Conservation (phyloP, 2,888 invertebrate genomes). For the Phrixothrix hirtus region DNA sequence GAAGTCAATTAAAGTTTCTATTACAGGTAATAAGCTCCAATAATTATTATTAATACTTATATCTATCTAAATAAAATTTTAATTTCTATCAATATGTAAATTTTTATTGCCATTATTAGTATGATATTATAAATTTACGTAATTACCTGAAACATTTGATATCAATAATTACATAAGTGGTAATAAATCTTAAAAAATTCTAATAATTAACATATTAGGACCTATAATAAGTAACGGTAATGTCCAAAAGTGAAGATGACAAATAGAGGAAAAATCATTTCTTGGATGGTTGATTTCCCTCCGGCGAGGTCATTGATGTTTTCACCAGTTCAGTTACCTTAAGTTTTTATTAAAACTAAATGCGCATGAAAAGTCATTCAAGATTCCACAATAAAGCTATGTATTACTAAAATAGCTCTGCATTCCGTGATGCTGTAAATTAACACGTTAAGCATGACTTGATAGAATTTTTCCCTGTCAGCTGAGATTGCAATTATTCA, state of each 20-base stretch:
- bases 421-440: constrained; percentile 4
- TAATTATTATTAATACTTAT: too few species aligned
- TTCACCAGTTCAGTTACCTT: constrained; percentile 19
- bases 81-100: too few species aligned
- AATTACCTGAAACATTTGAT: too few species aligned
- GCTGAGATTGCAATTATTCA: too few species aligned
- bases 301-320: constrained; percentile 21
- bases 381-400: constrained; percentile 10
- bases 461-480: constrained; percentile 1
- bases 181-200: too few species aligned
- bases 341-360: constrained; percentile 10
- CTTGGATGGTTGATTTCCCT: constrained; percentile 12
- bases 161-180: too few species aligned
- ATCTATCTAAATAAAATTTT: too few species aligned
- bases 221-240: constrained; percentile 10
- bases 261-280: constrained; percentile 10
- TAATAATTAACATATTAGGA: too few species aligned
- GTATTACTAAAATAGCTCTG: constrained; percentile 8
- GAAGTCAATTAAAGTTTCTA: too few species aligned
- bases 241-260: constrained; percentile 4
- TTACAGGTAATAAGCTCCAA: too few species aligned
- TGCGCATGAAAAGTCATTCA: constrained; percentile 10
- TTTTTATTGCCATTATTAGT: too few species aligned
- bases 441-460: constrained; percentile 6
- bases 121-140: too few species aligned